Conservation (phyloP, 2,888 invertebrate species). For the Galerucella nymphaeae region DNA sequence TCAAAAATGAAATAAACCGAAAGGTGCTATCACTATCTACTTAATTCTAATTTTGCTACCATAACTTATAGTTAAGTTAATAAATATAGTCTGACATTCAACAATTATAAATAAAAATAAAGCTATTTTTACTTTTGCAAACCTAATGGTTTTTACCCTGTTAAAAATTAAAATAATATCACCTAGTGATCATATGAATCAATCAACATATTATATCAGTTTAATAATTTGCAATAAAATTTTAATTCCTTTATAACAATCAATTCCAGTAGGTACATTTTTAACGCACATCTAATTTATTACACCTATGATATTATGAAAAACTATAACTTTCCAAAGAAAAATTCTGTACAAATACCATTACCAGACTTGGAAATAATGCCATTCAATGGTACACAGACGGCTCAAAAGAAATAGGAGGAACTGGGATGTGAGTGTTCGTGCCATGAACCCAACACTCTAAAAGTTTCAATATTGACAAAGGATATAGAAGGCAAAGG, state of each 20-base stretch:
- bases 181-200: slow-evolving; percentile 17
- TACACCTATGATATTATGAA: no score
- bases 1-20: not conserved
- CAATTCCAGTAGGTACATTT: slow-evolving; percentile 26
- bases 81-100: slow-evolving; percentile 4
- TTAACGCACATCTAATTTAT: not conserved
- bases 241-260: slow-evolving; percentile 27
- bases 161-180: slow-evolving; percentile 24
- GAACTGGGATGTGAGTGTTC: no score
- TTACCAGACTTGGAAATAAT: no score
- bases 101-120: not conserved
- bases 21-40: not conserved
- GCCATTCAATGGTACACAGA: no score
- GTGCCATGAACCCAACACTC: no score
- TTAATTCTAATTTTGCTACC: not conserved
- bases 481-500: no score
- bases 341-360: no score
- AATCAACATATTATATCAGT: slow-evolving; percentile 12
- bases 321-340: no score
- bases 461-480: no score
- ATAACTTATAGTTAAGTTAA: not conserved
- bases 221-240: slow-evolving; percentile 18
- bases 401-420: no score
- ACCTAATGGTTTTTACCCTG: slow-evolving; percentile 25
- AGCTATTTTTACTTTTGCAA: not conserved